These are phyloP conservation scores for Ictalurus punctatus DNA, from an alignment of 2,113 vertebrate species.

Conservation along the genomic window DNA sequence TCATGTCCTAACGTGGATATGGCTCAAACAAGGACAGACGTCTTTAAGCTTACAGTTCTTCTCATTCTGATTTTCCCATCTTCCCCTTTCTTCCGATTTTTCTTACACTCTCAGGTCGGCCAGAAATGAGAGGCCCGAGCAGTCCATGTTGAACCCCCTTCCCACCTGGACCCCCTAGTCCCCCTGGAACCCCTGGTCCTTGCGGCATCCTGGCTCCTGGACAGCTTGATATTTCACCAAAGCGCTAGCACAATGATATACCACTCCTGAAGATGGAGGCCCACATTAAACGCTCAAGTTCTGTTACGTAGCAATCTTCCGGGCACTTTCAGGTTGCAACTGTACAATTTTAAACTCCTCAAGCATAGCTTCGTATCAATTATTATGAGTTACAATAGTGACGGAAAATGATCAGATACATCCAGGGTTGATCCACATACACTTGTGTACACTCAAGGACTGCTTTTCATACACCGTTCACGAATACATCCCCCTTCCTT, in stretches of 20 bases:
- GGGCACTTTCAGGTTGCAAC: neutral
- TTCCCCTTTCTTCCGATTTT: neutral
- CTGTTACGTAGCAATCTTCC: neutral
- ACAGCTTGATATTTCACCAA: neutral
- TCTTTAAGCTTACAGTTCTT: neutral
- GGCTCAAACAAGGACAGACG: neutral
- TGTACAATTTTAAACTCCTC: neutral
- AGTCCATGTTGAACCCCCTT: neutral
- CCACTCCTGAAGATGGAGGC: neutral
- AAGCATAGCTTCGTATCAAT: neutral
- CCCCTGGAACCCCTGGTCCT: neutral
- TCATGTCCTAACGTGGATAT: neutral
- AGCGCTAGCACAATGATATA: neutral
- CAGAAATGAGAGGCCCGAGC: neutral
- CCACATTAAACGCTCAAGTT: neutral
- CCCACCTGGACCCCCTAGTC: neutral
- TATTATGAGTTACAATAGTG: neutral
- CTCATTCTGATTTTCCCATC: neutral
- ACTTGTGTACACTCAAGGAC: neutral
- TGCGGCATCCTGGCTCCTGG: neutral
- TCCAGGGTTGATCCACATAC: neutral
- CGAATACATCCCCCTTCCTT: neutral
- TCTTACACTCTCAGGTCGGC: neutral
- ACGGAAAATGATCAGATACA: neutral
- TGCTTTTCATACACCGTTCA: neutral